Conservation (phyloP, 2,797 vertebrate species). For the Enoplosus armatus region DNA sequence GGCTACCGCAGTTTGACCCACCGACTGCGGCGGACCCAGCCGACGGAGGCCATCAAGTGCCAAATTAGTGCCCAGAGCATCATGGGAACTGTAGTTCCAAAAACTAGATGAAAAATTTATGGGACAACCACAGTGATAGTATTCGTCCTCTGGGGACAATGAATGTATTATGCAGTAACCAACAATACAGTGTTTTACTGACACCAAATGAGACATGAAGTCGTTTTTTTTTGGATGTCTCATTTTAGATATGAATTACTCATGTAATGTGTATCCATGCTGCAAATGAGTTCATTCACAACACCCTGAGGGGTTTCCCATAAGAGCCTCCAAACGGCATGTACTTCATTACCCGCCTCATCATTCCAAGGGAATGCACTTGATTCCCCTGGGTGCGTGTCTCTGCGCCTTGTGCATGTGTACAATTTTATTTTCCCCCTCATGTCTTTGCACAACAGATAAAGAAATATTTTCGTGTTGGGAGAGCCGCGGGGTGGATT, state of each 20-base stretch:
- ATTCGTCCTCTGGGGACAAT: not conserved
- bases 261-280: not conserved
- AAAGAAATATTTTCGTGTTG: not conserved
- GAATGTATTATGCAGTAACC: not conserved
- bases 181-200: not conserved
- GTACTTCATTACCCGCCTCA: slow-evolving; percentile 9
- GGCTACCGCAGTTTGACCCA: not conserved
- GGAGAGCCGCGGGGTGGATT: not conserved
- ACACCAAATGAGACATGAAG: not conserved
- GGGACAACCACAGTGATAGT: not conserved
- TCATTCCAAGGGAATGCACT: not conserved
- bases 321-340: not conserved
- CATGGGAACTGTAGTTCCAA: not conserved
- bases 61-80: too few species aligned
- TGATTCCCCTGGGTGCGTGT: not conserved
- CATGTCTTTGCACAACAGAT: not conserved
- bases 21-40: not conserved
- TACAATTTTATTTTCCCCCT: not conserved
- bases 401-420: not conserved
- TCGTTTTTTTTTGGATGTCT: not conserved
- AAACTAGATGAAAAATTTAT: not conserved
- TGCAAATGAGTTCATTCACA: slow-evolving; percentile 7
- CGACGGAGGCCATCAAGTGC: too few species aligned
- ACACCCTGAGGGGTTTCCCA: not conserved
- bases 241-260: slow-evolving; percentile 10